Conservation (phyloP, 2,113 vertebrate genomes). For the Cryptotis parvus region DNA sequence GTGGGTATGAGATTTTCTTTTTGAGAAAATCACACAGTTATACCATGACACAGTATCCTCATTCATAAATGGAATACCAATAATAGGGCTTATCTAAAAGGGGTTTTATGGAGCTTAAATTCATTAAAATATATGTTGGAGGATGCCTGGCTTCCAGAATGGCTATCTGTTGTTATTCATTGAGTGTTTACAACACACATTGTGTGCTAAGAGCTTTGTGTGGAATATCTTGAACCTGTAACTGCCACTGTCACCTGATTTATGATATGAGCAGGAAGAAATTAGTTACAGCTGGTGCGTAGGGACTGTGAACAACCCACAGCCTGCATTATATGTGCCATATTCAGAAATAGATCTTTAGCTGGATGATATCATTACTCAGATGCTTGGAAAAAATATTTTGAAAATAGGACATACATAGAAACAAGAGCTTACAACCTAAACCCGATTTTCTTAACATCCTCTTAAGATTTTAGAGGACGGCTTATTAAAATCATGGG, state of each 20-base stretch:
- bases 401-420: slow-evolving; percentile 41
- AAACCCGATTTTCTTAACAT: slow-evolving; percentile 28
- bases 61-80: background rate
- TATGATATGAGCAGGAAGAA: background rate
- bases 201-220: background rate
- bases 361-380: slow-evolving; percentile 57
- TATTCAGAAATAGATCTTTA: slow-evolving; percentile 65
- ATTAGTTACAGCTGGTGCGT: slow-evolving; percentile 57
- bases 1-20: too few relatives aligned
- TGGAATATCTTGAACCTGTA: slow-evolving; percentile 37
- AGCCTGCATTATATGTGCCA: slow-evolving; percentile 37
- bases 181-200: background rate
- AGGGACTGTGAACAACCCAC: background rate
- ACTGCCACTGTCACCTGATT: slow-evolving; percentile 3
- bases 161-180: background rate
- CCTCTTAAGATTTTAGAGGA: slow-evolving; percentile 25
- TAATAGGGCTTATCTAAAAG: background rate
- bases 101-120: background rate
- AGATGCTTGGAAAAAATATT: slow-evolving; percentile 24
- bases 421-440: slow-evolving; percentile 41
- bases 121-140: background rate
- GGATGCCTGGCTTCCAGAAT: background rate
- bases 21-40: background rate
- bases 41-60: background rate
- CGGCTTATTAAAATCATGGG: slow-evolving; percentile 8